Conservation (phyloP, 2,113 vertebrate genomes). For the Loxodonta africana region DNA sequence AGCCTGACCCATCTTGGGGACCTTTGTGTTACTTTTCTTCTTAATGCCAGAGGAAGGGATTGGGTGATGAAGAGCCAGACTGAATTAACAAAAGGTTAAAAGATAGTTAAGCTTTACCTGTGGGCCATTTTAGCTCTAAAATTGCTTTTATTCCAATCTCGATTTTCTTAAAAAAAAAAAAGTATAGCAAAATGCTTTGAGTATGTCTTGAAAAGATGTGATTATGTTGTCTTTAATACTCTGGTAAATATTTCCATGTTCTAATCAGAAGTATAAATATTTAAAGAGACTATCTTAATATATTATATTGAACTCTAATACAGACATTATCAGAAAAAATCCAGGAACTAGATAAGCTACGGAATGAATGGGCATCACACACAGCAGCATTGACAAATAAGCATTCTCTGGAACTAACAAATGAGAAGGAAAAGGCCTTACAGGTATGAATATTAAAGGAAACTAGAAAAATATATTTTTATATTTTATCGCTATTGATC, state of each 20-base stretch:
- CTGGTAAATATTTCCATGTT: slow-evolving; percentile 18
- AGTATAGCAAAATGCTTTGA: neutral
- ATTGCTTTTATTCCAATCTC: slow-evolving; percentile 36
- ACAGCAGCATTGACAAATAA: slow-evolving; percentile 89
- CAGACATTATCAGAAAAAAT: slow-evolving; percentile 94
- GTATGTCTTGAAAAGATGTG: neutral
- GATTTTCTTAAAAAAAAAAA: slow-evolving; percentile 17
- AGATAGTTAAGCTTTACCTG: neutral
- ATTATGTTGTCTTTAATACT: slow-evolving; percentile 42
- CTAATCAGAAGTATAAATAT: slow-evolving; percentile 26
- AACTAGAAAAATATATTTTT: neutral
- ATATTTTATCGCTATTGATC: neutral
- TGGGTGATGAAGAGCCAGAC: neutral
- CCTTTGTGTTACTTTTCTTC: neutral
- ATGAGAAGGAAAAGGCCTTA: slow-evolving; percentile 92
- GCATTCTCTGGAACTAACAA: slow-evolving; percentile 92
- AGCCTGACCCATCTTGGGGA: neutral
- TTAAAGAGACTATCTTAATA: slow-evolving; percentile 47
- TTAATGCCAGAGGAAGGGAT: neutral
- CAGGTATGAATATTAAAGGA: slow-evolving; percentile 85
- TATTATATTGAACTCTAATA: slow-evolving; percentile 55
- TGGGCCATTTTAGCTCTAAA: neutral
- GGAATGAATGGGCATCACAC: slow-evolving; percentile 92
- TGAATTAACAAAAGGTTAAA: slow-evolving; percentile 2
- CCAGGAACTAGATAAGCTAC: slow-evolving; percentile 93